Conservation (phyloP, 2,888 invertebrate genomes). For the Xiphydria camelus region DNA sequence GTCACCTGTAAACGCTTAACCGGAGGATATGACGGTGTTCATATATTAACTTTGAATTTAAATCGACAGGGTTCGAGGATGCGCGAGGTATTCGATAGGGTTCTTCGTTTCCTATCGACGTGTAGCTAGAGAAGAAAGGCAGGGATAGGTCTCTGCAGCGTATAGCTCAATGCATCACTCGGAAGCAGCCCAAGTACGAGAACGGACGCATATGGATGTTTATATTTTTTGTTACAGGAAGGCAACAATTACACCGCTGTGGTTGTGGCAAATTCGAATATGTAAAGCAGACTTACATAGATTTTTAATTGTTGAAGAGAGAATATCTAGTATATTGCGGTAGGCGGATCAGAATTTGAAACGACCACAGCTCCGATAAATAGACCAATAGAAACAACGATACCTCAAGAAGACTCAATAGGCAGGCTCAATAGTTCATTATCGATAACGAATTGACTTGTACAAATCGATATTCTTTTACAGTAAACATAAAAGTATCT, state of each 20-base stretch:
- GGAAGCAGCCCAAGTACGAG: constrained; percentile 44
- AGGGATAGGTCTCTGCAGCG: no score
- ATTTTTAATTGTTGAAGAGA: no score
- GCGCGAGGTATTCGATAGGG: constrained; percentile 32
- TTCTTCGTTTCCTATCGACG: no score
- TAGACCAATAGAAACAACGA: constrained; percentile 59
- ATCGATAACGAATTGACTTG: constrained; percentile 53
- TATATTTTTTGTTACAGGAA: constrained; percentile 59
- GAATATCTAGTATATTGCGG: constrained; percentile 4
- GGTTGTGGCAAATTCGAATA: constrained; percentile 34
- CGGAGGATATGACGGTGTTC: constrained; percentile 19
- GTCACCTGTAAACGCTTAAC: constrained; percentile 31
- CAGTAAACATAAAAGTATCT: constrained; percentile 32
- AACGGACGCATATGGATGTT: constrained; percentile 54
- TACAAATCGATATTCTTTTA: constrained; percentile 58
- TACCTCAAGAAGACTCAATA: constrained; percentile 58
- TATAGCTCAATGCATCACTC: no score
- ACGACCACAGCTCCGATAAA: constrained; percentile 25
- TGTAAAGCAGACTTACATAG: no score
- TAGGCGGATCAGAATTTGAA: constrained; percentile 6
- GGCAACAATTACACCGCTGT: constrained; percentile 45
- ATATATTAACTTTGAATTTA: constrained; percentile 28
- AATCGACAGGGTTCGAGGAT: constrained; percentile 18
- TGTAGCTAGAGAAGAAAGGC: no score
- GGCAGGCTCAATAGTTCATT: constrained; percentile 58